Base-by-base conservation (phyloP, 2,888 invertebrate species). In the Periphyllus acericola region DNA sequence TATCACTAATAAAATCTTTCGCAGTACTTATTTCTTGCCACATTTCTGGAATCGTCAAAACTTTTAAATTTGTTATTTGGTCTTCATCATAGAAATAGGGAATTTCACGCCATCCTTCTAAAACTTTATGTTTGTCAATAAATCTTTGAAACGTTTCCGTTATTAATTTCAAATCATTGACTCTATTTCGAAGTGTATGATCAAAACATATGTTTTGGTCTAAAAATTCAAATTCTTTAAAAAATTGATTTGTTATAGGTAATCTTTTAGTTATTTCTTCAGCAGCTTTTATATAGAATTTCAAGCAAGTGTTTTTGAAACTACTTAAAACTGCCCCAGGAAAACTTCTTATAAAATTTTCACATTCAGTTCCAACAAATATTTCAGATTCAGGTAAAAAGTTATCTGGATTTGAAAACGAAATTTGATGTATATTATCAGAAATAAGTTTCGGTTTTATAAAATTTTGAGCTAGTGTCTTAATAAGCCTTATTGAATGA, bases 31-130 rank as follows among this genome's bases (percentile, higher is more conserved):
- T 76, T 52, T 76, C 29, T 3, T 52, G 29, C 52, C 76, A 76
- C 14, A 76, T 29, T 46, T 46, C 75, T 46, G 46, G n/a, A 29
- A 76, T 76, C 1, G 1, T 29, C n/a, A 17, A 3, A 17, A 3
- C 0, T 46, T 76, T 76, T 46, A 76, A 76, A 14, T 76, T 76
- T 17, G 4, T 5, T 46, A 76, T 76, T 17, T 76, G 76, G 0
- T 46, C 76, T 29, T 76, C 6, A 46, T 76, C n/a, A 46, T 17
- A 76, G 46, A 46, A 76, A 76, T 46, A 76, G 11, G 76, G 46
- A 17, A 76, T 76, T 76, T 76, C 76, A 76, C 76, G 76, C 46
- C 2, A 76, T 76, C 46, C 76, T 76, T 76, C 76, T 17, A 76
- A 1, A 4, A 76, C 46, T 76, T 76, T 76, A 76, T 76, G 8